Evolutionary conservation across 2,113 vertebrate species (phyloP), one percentile per base, ranked within the genome.

Genomic region (Sebastes schlegelii): DNA sequence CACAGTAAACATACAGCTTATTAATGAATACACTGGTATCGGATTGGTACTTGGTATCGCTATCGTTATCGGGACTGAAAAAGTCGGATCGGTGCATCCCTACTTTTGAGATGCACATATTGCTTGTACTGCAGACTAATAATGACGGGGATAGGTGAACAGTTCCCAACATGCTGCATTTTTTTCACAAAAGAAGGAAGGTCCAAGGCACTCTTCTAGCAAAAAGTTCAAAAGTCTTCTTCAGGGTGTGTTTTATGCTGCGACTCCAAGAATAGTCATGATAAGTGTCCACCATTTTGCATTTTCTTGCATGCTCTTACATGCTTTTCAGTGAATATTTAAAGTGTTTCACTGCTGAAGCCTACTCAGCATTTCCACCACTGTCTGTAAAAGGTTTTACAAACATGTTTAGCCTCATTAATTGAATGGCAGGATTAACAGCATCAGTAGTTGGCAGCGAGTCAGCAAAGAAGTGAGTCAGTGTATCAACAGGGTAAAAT

Each of bases 401-500:
- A 71, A 49, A 66, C 48, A 6, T 58, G 34, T 26, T 11, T 21
- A 34, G 4, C 57, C 54, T 62, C 2, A 66, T 57, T 45, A 17
- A 48, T 23, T 77, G 12, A 77, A 82, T 5, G 5, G 6, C 48
- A 77, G 65, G 62, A 63, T 65, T 19, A 79, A 43, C 11, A 16
- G 7, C 26, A 63, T 71, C 43, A 67, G 42, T 4, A 45, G 55
- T 73, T 19, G 40, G 34, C 55, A 62, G 55, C 69, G 34, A 67
- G 62, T 66, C 62, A 67, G 42, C 58, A 48, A 34, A 60, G 51
- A 64, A 8, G 13, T 21, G 42, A 63, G 52, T 72, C 68, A 26
- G 8, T 21, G 40, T 16, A 26, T 58, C 40, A 17, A 34, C 60
- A 61, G 62, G 74, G 70, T 74, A 13, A 84, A 86, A 90, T 89